Evolutionary conservation across 2,113 vertebrate species (phyloP).

Genomic region (Scolopax mira): DNA sequence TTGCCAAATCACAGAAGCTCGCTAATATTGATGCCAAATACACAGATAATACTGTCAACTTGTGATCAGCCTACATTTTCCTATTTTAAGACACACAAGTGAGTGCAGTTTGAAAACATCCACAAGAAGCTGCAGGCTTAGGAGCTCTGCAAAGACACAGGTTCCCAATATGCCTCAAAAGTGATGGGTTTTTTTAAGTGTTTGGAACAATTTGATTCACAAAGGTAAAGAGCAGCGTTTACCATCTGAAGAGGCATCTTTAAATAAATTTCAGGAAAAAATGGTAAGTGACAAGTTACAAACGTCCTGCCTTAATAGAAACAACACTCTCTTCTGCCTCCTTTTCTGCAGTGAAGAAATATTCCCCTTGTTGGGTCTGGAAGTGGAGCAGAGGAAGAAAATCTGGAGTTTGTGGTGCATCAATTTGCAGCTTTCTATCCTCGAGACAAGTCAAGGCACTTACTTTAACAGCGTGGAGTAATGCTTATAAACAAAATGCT

Average conservation of each 20-base stretch:
- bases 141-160: background rate
- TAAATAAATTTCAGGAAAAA: background rate
- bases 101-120: slow-evolving; percentile 61
- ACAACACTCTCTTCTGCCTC: background rate
- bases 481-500: background rate
- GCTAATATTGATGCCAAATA: slow-evolving; percentile 66
- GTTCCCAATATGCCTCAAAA: background rate
- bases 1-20: slow-evolving; percentile 68
- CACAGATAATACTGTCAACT: slow-evolving; percentile 48
- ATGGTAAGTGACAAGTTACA: background rate
- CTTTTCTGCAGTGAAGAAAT: background rate
- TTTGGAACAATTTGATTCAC: background rate
- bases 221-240: background rate
- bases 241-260: background rate
- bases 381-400: background rate
- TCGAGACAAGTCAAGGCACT: background rate
- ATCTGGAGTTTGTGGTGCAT: background rate
- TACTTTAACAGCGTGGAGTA: background rate
- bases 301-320: background rate
- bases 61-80: slow-evolving; percentile 25
- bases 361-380: background rate
- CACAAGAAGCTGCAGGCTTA: background rate
- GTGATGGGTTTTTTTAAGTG: background rate
- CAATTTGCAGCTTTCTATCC: background rate
- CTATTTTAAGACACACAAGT: background rate